Conservation (phyloP, 1,140 invertebrate species). For the Trissolcus basalis region DNA sequence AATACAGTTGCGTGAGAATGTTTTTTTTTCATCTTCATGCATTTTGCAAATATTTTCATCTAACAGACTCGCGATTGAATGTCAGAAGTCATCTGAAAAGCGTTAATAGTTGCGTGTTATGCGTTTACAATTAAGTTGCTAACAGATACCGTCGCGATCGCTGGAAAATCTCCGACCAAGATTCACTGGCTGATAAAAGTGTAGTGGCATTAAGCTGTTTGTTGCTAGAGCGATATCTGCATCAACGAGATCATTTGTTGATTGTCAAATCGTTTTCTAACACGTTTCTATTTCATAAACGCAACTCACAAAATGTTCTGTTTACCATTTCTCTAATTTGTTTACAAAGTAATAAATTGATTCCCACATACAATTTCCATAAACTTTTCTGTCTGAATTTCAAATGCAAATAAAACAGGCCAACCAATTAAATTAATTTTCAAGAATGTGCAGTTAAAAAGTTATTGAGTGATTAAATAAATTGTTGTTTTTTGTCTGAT, state of each 20-base stretch:
- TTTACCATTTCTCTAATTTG: too few relatives aligned
- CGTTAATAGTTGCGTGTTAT: conserved; percentile 42
- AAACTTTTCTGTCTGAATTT: too few relatives aligned
- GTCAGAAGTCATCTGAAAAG: conserved; percentile 48
- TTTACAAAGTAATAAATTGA: too few relatives aligned
- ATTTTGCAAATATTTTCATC: conserved; percentile 24
- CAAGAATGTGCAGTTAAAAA: too few relatives aligned
- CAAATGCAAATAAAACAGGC: too few relatives aligned
- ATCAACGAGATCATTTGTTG: conserved; percentile 18
- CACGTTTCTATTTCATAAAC: too few relatives aligned
- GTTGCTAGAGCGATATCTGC: conserved; percentile 12
- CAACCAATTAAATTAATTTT: too few relatives aligned
- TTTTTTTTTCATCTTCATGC: conserved; percentile 19
- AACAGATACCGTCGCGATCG: conserved; percentile 45
- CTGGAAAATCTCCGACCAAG: conserved; percentile 28
- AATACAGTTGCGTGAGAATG: conserved; percentile 4
- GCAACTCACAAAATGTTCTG: too few relatives aligned
- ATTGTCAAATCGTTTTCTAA: conserved; percentile 1
- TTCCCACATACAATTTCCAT: too few relatives aligned
- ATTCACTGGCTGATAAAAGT: conserved; percentile 28
- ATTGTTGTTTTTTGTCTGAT: too few relatives aligned
- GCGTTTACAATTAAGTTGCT: conserved; percentile 52
- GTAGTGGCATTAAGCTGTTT: conserved; percentile 17
- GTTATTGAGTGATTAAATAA: too few relatives aligned
- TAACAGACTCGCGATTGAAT: conserved; percentile 40